Evolutionary conservation across 2,113 vertebrate genomes (phyloP), one percentile per base, ranked within the genome.

Genomic region (Heterotis niloticus): DNA sequence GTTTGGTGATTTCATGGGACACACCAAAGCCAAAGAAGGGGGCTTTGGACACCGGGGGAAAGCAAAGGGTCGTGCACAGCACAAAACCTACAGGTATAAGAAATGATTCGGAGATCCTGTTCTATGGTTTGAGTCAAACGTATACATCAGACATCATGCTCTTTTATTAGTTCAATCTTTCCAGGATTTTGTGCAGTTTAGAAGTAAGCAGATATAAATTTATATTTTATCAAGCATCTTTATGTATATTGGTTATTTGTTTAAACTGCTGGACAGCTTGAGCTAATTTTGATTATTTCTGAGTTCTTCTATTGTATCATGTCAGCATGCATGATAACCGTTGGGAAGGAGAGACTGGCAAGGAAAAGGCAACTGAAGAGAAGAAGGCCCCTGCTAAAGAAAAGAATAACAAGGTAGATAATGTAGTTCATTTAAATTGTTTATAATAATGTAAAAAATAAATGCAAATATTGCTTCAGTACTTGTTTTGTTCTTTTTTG

Each of bases 271-370:
- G 14, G 14, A 10, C 23, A 34, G 16, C 64, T n/a, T 66, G 7
- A 26, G 14, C 44, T 24, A 24, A 5, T 65, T 18, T 44, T 71
- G 16, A 17, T 52, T 66, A 5, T 23, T 5, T 51, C n/a, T 73
- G 3, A 1, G 29, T 78, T 9, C 51, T 14, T 81, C 12, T 1
- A 34, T 18, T 62, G 59, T 18, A 26, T 52, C 28, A 64, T 68
- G 20, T 65, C 84, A 97, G 96, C 81, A 95, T 95, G 94, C 96
- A 98, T 1, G 96, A 98, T 79, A 93, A 96, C 85, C 95, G 95
- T 18, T 97, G 96, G 96, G 95, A 96, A 79, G 90, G 75, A 9
- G 90, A 93, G 29, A 89, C 87, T 24, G 89, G 74, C 28, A 84
- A 7, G 0, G 57, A 78, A 54, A 86, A 87, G 59, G 81, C 83